Evolutionary conservation across 35 echinoderm and acorn worm genomes (phyloP), one percentile per base, ranked within the genome.

Genomic region (Chiridota heheva): DNA sequence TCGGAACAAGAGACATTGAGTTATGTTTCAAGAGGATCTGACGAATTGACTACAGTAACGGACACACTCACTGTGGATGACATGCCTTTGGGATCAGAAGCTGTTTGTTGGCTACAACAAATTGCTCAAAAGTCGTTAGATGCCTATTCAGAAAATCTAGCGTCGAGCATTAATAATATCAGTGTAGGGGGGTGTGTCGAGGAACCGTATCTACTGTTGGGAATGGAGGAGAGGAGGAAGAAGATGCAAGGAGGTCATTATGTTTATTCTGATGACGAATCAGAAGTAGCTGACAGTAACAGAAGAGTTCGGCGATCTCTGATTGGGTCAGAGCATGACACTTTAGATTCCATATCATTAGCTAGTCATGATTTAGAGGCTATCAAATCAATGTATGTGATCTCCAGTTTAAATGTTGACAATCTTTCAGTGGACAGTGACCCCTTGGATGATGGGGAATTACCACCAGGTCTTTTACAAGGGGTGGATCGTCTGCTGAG

Each of bases 201-300:
- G 45, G 87, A 86, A 60, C 92, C 87, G 0, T 88, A 82, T 42
- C 44, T 85, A 36, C 47, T 89, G 18, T 42, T 86, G 7, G 91
- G 78, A 3, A 74, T 73, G 48, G 88, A 90, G 7, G 92, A 96
- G n/a, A 81, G 87, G 35, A 81, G 87, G 35, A 74, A 86, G 41
- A 86, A 87, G 61, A 68, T 90, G 36, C 62, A 80, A 35, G 68
- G 65, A 3, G 87, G 88, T 31, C 90, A 90, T 71, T 96, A 96
- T 82, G 87, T 96, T 15, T 96, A 96, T 70, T 96, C 92, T 60
- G 92, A 96, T 86, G 92, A 96, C 83, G 92, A 96, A 51, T 96
- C 92, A 60, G 92, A 96, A 74, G 78, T 90, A 36, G 61, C 65
- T 27, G 92, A 96, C 24, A 69, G n/a, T 48, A 66, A 71, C 0